Base-by-base conservation (phyloP, 2,888 invertebrate species). In the Odontocolon sp. region DNA sequence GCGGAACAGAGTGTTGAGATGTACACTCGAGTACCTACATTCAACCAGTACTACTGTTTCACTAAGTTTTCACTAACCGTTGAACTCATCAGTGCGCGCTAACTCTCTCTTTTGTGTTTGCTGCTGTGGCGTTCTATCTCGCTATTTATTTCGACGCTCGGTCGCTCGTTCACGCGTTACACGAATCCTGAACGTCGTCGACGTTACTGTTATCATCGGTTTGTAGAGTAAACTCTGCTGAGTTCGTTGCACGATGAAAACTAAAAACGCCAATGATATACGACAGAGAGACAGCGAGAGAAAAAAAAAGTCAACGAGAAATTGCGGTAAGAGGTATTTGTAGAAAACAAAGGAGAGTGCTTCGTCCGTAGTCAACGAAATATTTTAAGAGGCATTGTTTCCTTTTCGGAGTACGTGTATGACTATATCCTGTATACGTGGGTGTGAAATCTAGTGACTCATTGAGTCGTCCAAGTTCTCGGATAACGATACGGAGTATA, bases 11-110 rank as follows among this genome's bases (percentile, higher is more conserved):
- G 38, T 18, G 57, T 21, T 63, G 16, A 14, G 33, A 33, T 5
- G 63, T 36, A 16, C 50, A 59, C 40, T 52, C 16, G 6, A 66
- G 52, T 23, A 9, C 8, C 33, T 14, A 47, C 26, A 36, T 28
- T 8, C 54, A 28, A 5, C 45, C 6, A n/a, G 5, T n/a, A 9
- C 42, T 40, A 40, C 9, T 54, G 6, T 11, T 28, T 31, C 45
- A 45, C 3, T 56, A 56, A 70, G 54, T 76, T 76, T 76, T 23
- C 66, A 42, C 59, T 66, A 76, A 70, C 59, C 75, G 74, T 74
- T 74, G 68, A 74, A 68, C 74, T 40, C 68, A 40, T 28, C 56
- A 59, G 56, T 38, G 50, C 40, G 26, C 59, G 59, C 69, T 54
- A 57, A 75, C 64, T 59, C 64, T 70, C 69, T 59, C 64, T 70